Evolutionary conservation across 1,140 invertebrate species (phyloP).

Genomic region (Copidosoma floridanum): DNA sequence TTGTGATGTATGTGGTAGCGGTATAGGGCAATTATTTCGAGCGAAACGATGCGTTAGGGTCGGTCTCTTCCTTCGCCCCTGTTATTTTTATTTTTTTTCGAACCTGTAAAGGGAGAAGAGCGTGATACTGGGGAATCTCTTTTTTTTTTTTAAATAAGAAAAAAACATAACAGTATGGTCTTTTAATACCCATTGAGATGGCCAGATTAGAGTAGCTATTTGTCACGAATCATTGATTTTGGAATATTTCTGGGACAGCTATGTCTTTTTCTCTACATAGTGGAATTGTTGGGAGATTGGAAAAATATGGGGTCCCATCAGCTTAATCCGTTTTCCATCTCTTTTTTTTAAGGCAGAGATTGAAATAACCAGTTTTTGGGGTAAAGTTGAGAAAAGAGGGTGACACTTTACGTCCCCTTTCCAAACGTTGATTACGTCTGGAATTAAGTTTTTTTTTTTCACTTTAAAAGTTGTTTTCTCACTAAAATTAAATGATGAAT

Average conservation of each 20-base stretch:
- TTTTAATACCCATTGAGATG: slow-evolving; percentile 14
- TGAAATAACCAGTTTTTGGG: no score
- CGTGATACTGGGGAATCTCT: no score
- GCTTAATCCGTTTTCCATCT: slow-evolving; percentile 2
- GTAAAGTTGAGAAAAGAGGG: no score
- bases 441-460: no score
- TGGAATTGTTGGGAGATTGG: slow-evolving; percentile 15
- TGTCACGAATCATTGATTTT: slow-evolving; percentile 26
- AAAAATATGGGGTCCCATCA: slow-evolving; percentile 3
- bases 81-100: no score
- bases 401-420: no score
- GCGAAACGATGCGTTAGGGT: not conserved
- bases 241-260: slow-evolving; percentile 21
- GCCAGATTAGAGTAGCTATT: slow-evolving; percentile 21
- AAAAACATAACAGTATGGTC: slow-evolving; percentile 15
- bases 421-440: no score
- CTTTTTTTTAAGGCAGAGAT: no score
- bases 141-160: slow-evolving; percentile 3
- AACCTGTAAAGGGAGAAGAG: no score
- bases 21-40: not conserved
- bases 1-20: not conserved
- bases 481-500: no score
- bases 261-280: not conserved
- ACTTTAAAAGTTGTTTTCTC: no score
- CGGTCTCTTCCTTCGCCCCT: not conserved